These are phyloP conservation scores for Drosophila kanekoi DNA, from an alignment of 2,888 invertebrate species.

Conservation along the genomic window DNA sequence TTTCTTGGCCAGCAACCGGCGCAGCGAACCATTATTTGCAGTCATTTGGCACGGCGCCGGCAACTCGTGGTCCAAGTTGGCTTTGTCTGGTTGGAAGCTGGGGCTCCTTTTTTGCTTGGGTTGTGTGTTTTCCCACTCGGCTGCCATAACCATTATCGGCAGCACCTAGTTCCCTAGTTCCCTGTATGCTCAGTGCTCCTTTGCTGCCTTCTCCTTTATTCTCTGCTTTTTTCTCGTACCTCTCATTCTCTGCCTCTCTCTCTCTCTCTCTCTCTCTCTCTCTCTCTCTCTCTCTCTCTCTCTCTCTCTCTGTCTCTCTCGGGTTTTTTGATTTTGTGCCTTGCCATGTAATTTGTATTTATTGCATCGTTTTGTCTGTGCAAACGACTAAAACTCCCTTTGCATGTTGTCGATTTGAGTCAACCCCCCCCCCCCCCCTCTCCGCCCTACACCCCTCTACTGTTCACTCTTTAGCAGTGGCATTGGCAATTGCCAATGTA, in stretches of 20 bases:
- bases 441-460: not conserved
- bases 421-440: conserved; percentile 11
- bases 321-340: conserved; percentile 66
- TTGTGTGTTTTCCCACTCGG: conserved; percentile 25
- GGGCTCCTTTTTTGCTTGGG: not conserved
- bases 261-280: conserved; percentile 8
- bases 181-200: conserved; percentile 10
- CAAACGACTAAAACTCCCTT: conserved; percentile 80
- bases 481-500: conserved; percentile 63
- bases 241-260: not conserved
- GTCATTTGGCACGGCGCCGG: conserved; percentile 68
- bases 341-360: conserved; percentile 82
- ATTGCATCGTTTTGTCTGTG: conserved; percentile 83
- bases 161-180: conserved; percentile 70
- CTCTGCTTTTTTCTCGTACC: not conserved
- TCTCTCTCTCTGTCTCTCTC: conserved; percentile 8
- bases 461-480: not conserved
- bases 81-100: conserved; percentile 44
- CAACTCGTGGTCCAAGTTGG: conserved; percentile 43
- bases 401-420: conserved; percentile 77
- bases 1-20: conserved; percentile 20
- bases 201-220: too few relatives aligned
- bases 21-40: conserved; percentile 71
- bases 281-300: not conserved
- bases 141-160: conserved; percentile 76